These are phyloP conservation scores for Capreolus pygargus DNA, from an alignment of 2,113 vertebrate genomes.

Conservation along the genomic window DNA sequence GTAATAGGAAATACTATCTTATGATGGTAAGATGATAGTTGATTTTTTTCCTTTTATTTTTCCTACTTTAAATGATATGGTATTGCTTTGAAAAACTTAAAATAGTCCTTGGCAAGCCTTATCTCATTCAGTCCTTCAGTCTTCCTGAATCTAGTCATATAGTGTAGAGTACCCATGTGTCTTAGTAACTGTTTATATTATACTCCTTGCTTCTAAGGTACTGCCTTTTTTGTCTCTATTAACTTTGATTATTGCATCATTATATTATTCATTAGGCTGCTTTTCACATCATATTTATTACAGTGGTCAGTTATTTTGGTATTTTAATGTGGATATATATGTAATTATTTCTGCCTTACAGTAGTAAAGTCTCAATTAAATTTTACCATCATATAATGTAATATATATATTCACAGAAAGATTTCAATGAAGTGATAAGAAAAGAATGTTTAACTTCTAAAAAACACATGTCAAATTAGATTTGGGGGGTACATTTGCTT, in stretches of 20 bases:
- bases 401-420: background rate
- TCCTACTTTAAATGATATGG: background rate
- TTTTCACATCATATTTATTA: background rate
- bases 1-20: background rate
- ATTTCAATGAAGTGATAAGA: background rate
- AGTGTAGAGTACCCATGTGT: background rate
- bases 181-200: background rate
- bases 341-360: background rate
- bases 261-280: background rate
- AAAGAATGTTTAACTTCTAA: background rate
- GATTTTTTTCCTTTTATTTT: background rate
- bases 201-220: background rate
- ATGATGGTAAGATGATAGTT: background rate
- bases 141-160: background rate
- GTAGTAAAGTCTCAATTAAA: background rate
- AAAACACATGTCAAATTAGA: background rate
- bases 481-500: background rate
- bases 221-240: background rate
- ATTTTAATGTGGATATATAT: background rate
- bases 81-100: background rate
- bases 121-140: background rate
- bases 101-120: background rate
- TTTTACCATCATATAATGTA: background rate
- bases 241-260: background rate
- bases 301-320: background rate